Conservation (phyloP, 1,140 invertebrate species). For the Samia ricini region DNA sequence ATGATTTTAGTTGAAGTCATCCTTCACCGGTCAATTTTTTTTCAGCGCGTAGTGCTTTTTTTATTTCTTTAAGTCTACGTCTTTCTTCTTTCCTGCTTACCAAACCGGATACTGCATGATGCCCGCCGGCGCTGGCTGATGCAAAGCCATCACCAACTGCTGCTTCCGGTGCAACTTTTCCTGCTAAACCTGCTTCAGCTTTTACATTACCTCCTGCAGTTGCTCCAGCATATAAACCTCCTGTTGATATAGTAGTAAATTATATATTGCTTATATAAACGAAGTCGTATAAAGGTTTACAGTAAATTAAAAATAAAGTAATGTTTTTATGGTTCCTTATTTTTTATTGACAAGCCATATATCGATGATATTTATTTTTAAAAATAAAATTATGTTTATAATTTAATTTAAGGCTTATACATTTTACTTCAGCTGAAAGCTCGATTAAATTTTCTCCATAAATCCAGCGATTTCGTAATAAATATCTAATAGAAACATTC, state of each 20-base stretch:
- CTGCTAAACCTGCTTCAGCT: constrained; percentile 64
- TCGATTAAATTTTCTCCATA: too few species aligned
- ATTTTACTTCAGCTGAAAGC: too few species aligned
- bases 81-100: constrained; percentile 59
- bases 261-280: background rate
- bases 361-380: too few species aligned
- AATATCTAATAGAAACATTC: too few species aligned
- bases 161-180: constrained; percentile 42
- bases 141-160: constrained; percentile 50
- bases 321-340: too few species aligned
- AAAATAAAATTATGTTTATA: too few species aligned
- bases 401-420: too few species aligned
- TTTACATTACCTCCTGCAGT: constrained; percentile 67
- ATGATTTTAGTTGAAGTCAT: constrained; percentile 3
- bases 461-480: too few species aligned
- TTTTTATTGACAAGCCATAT: too few species aligned
- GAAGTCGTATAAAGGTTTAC: background rate
- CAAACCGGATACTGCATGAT: constrained; percentile 48
- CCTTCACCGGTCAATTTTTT: constrained; percentile 27
- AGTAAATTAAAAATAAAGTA: too few species aligned
- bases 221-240: constrained; percentile 68
- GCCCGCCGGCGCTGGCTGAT: constrained; percentile 49
- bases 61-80: constrained; percentile 37
- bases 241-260: constrained; percentile 33
- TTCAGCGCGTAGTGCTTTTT: constrained; percentile 33